These are phyloP conservation scores for Trissolcus brochymenae DNA, from an alignment of 2,888 invertebrate genomes.

Conservation along the genomic window DNA sequence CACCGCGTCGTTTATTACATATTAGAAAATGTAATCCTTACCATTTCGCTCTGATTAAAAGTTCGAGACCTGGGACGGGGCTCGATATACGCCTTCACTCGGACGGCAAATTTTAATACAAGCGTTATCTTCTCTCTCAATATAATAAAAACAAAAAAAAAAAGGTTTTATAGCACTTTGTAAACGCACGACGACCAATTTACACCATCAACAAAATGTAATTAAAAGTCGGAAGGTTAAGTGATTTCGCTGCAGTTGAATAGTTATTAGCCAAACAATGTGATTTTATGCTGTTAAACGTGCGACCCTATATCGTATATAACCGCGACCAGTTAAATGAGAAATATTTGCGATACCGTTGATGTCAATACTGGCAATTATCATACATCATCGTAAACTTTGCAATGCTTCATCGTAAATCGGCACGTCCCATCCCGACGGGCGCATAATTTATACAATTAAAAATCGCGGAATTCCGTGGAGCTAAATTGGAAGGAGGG, in stretches of 20 bases:
- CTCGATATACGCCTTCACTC: slow-evolving; percentile 14
- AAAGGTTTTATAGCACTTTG: too few relatives aligned
- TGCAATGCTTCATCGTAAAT: slow-evolving; percentile 26
- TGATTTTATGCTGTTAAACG: too few relatives aligned
- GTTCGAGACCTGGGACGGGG: slow-evolving; percentile 9
- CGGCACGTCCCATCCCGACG: slow-evolving; percentile 2
- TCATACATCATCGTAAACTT: slow-evolving; percentile 16
- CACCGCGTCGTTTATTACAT: slow-evolving; percentile 59
- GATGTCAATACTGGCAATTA: slow-evolving; percentile 41
- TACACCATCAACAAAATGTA: too few relatives aligned
- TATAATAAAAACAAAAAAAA: too few relatives aligned
- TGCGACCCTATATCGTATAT: too few relatives aligned
- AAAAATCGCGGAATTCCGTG: slow-evolving; percentile 29
- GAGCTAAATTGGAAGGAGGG: slow-evolving; percentile 29
- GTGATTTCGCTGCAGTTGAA: too few relatives aligned
- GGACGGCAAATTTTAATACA: too few relatives aligned
- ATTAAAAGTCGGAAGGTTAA: background rate
- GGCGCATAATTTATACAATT: slow-evolving; percentile 37
- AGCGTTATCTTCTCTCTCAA: too few relatives aligned
- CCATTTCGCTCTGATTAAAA: slow-evolving; percentile 54
- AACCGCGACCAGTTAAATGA: slow-evolving; percentile 1
- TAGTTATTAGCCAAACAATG: too few relatives aligned
- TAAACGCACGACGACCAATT: too few relatives aligned
- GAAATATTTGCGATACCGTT: slow-evolving; percentile 28
- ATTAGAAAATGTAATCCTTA: slow-evolving; percentile 58